These are phyloP conservation scores for Poecile atricapillus DNA, from an alignment of 2,113 vertebrate species.

Conservation along the genomic window DNA sequence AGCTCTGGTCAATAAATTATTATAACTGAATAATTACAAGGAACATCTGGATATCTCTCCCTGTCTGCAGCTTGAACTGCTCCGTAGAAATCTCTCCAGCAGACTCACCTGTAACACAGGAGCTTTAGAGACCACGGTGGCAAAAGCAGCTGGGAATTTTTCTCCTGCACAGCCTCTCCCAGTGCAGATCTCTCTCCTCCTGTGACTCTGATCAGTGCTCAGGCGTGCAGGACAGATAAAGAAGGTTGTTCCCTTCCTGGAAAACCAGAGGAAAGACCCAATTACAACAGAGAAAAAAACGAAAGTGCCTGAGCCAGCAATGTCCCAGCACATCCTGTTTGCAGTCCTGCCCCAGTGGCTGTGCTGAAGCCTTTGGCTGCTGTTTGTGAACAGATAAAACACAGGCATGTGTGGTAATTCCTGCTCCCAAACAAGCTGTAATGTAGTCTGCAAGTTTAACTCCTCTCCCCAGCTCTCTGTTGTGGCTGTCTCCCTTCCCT, in stretches of 20 bases:
- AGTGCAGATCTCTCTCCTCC: not conserved
- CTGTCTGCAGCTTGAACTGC: not conserved
- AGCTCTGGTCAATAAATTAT: not conserved
- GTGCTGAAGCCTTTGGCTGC: not conserved
- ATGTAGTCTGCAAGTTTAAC: not conserved
- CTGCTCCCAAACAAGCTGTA: not conserved
- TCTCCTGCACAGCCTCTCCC: not conserved
- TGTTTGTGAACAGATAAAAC: not conserved
- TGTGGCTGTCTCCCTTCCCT: not conserved
- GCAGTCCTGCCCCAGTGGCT: rapidly evolving
- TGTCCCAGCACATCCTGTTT: not conserved
- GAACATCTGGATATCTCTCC: not conserved
- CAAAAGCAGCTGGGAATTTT: not conserved
- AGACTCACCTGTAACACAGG: constrained; percentile 23
- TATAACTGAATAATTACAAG: not conserved
- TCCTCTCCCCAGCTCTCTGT: not conserved
- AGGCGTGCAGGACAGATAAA: not conserved
- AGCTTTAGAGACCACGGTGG: not conserved
- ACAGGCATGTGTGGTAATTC: not conserved
- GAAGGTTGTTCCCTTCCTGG: not conserved
- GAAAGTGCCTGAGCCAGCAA: rapidly evolving
- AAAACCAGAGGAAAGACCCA: not conserved
- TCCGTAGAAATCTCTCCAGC: not conserved
- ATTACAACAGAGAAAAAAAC: not conserved
- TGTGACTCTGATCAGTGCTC: not conserved